Base-by-base conservation (phyloP, 92 coral and sea anemone species). In the Nematostella vectensis region DNA sequence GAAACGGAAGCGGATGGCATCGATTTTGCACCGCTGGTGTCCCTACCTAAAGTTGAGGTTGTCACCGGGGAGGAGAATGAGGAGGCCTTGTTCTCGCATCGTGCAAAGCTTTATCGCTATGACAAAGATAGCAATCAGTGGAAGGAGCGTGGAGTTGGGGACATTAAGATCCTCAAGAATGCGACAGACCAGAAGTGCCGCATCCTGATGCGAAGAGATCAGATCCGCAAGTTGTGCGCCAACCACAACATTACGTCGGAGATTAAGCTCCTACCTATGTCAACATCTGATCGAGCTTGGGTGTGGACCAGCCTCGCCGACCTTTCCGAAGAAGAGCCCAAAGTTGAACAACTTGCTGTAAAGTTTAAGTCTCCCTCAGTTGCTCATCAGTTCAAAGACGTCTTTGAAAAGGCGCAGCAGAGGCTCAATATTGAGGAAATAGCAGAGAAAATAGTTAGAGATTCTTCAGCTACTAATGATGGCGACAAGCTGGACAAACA, bases 141-240 rank as follows among this genome's bases (percentile, higher is more conserved):
- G 94, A 83, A 79, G 59, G 94, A 83, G 50, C 63, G 80, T 26
- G 94, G 94, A 16, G 69, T 58, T 54, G 94, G 94, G 2, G 77
- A 68, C 13, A 64, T 83, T 12, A 83, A 83, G 60, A 65, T 83
- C 25, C 69, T 83, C 17, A 50, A 54, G 37, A 69, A 73, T 42
- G 58, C 40, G 25, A 57, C 54, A 25, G 63, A 52, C 11, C 47
- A 57, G 6, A 76, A 65, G 17, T 59, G 50, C 44, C 65, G 94
- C 48, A 69, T 83, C 16, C 69, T 83, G 11, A 83, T 83, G 94
- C 71, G 87, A 21, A 75, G 94, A 30, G 87, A 83, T 16, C 79
- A 83, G 56, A 62, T 83, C 51, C 78, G 62, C 49, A 83, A 72
- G 44, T 52, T 83, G 11, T 83, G 94, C 56, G 87, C 94, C 21